A percentile compares a stretch with the other conserved stretches of the same genome.
Conservation (phyloP, 1,140 invertebrate species). For the Plutomurus gul region DNA sequence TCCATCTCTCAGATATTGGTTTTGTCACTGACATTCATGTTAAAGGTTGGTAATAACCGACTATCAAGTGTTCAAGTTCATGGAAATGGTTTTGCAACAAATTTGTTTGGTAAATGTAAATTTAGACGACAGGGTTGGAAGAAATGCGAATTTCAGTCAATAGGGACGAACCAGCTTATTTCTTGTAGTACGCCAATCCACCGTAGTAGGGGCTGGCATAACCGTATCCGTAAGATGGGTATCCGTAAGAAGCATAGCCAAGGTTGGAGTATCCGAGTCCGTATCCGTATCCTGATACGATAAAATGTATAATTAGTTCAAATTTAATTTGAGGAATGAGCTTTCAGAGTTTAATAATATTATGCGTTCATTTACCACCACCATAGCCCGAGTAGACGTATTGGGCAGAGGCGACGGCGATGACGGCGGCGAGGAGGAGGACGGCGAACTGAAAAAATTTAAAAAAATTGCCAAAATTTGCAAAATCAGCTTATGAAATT, state of each 20-base stretch:
- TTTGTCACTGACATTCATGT: too few relatives aligned
- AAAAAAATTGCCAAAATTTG: neutral
- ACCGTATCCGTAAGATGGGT: neutral
- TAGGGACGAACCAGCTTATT: neutral
- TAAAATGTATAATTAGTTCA: too few relatives aligned
- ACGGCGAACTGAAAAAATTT: neutral
- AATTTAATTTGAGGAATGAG: too few relatives aligned
- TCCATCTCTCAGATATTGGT: too few relatives aligned
- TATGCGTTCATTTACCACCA: too few relatives aligned
- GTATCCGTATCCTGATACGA: neutral
- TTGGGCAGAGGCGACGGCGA: neutral
- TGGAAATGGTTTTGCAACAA: too few relatives aligned
- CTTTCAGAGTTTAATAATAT: too few relatives aligned
- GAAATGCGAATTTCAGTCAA: too few relatives aligned
- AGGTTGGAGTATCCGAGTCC: neutral
- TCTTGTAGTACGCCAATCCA: constrained; percentile 5
- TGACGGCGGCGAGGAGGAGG: constrained; percentile 26
- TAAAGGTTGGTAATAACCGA: too few relatives aligned
- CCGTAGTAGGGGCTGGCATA: neutral
- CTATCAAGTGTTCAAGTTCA: too few relatives aligned
- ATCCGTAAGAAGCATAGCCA: neutral
- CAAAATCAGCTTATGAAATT: neutral
- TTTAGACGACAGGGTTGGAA: too few relatives aligned
- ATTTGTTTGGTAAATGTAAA: too few relatives aligned
- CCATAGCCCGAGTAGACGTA: neutral